A percentile compares a stretch with the other conserved stretches of the same genome.
phyloP scores from a whole-genome alignment of 2,888 invertebrate genomes.

The Falcaria lacertinaria region DNA sequence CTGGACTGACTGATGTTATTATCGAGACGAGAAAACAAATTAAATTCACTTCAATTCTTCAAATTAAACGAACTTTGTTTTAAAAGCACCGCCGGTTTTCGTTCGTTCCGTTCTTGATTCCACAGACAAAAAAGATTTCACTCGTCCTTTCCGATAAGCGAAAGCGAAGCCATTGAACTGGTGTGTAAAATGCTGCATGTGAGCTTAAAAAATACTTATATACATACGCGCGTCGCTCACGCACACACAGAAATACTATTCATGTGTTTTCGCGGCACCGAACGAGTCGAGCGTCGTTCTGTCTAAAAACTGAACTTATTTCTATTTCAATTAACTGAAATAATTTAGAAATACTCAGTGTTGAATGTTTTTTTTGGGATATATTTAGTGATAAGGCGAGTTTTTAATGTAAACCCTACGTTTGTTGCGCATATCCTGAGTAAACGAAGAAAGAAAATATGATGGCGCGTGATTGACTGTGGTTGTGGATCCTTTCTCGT shows the following conservation, averaged over 20 bases:
- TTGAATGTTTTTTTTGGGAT: conserved; percentile 27
- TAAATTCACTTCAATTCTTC: background rate
- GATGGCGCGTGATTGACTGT: conserved; percentile 71
- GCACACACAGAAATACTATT: conserved; percentile 27
- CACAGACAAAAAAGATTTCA: no score
- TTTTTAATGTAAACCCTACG: conserved; percentile 16
- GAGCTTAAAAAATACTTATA: conserved; percentile 22
- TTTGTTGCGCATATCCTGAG: conserved; percentile 17
- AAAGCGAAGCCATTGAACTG: conserved; percentile 30
- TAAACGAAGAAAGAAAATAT: conserved; percentile 35
- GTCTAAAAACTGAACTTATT: conserved; percentile 57
- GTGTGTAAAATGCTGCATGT: conserved; percentile 15
- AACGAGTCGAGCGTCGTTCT: conserved; percentile 36
- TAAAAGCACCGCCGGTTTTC: no score
- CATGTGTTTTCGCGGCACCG: conserved; percentile 65
- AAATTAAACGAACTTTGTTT: conserved; percentile 22
- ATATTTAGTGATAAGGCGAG: conserved; percentile 22
- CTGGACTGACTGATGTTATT: no score
- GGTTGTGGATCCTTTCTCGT: conserved; percentile 51
- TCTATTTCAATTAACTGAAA: conserved; percentile 38
- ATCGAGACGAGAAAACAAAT: no score
- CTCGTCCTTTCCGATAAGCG: conserved; percentile 9
- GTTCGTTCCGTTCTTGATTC: no score
- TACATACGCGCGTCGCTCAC: conserved; percentile 18
- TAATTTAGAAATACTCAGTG: conserved; percentile 20